Evolutionary conservation across 2,888 invertebrate genomes (phyloP), one percentile per base, ranked within the genome.

Genomic region (Leucoma salicis): DNA sequence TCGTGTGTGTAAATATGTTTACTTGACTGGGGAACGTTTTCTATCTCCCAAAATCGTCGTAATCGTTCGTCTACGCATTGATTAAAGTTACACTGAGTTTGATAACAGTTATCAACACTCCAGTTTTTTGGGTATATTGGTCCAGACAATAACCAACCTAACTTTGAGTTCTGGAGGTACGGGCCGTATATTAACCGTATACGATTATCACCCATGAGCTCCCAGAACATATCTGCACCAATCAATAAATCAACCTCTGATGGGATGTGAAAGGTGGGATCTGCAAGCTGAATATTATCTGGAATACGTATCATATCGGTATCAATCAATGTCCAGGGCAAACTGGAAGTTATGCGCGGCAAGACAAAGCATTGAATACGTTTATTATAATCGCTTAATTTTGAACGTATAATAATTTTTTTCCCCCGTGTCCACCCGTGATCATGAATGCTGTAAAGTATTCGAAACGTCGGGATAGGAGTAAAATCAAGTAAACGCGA

Each of bases 361-460:
- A 60, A 39, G 10, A 60, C 47, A 14, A 57, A 35, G 31, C 57
- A 57, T 18, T 40, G 31, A 21, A 59, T n/a, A 10, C 24, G 27
- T 11, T 14, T 39, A 46, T 10, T 33, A 24, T 32, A 55, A 8
- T 28, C 12, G n/a, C 14, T 32, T n/a, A 34, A 13, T 4, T 24
- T 29, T 0, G 53, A 56, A 33, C 39, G 40, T 2, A 25, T 25
- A 10, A 2, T 25, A 10, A 25, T 10, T 5, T 25, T n/a, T n/a
- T n/a, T n/a, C n/a, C n/a, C n/a, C n/a, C n/a, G n/a, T n/a, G n/a
- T n/a, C n/a, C n/a, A n/a, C n/a, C n/a, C n/a, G n/a, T n/a, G n/a
- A n/a, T n/a, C n/a, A n/a, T n/a, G n/a, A n/a, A n/a, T n/a, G n/a
- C n/a, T n/a, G n/a, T n/a, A n/a, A n/a, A n/a, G n/a, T n/a, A n/a